Percentiles rank a stretch among this genome's conserved stretches.
phyloP scores from a whole-genome alignment of 2,113 vertebrate species.

The Odocoileus hemionus region DNA sequence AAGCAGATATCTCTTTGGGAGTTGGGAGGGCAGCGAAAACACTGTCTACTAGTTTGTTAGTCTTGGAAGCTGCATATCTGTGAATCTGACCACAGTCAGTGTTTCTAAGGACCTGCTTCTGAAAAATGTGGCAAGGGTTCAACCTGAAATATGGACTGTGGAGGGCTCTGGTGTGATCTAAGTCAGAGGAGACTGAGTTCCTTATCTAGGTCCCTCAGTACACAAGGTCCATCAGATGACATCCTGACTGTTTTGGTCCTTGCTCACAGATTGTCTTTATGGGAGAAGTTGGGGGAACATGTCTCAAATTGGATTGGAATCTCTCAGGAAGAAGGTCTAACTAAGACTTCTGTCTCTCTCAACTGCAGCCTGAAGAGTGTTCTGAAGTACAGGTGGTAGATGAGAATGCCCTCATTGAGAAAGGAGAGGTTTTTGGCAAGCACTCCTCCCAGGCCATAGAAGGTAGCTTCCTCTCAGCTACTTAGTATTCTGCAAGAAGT shows the following conservation, averaged over 20 bases:
- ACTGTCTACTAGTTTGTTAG: constrained; percentile 51
- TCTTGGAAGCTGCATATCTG: constrained; percentile 44
- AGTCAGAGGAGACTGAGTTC: neutral
- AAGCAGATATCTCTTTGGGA: constrained; percentile 50
- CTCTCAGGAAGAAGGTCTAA: neutral
- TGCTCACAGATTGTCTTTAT: neutral
- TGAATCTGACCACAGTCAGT: neutral
- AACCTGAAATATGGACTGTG: constrained; percentile 31
- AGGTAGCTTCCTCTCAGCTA: neutral
- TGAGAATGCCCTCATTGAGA: neutral
- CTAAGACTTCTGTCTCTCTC: neutral
- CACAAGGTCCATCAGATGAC: neutral
- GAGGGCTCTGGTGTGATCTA: neutral
- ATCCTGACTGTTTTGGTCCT: neutral
- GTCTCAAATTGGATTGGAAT: neutral
- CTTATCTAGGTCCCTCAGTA: neutral
- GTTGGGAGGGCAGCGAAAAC: constrained; percentile 17
- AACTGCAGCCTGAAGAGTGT: neutral
- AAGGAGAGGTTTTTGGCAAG: neutral
- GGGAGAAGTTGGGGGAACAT: neutral
- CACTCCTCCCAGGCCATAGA: neutral
- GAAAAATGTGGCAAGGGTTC: constrained; percentile 43
- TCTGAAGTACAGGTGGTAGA: neutral
- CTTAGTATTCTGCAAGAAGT: neutral
- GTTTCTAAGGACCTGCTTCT: constrained; percentile 50